Conservation (phyloP, 2,113 vertebrate species). For the Eira barbara region DNA sequence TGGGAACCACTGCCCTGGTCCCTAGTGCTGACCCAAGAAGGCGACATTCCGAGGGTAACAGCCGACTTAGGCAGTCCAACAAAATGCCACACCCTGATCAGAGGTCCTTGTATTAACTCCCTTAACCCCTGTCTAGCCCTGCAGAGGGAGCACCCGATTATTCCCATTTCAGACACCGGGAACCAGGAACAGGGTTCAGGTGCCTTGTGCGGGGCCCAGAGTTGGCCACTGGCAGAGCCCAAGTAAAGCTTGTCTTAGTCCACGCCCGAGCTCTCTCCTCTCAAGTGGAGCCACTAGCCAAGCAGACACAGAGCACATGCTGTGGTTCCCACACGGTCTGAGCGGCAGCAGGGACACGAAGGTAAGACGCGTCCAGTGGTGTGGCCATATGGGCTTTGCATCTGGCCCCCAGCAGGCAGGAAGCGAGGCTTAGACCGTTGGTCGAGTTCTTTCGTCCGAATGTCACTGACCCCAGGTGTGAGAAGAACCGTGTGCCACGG, state of each 20-base stretch:
- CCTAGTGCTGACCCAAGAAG: not conserved
- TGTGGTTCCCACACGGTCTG: not conserved
- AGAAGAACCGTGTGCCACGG: not conserved
- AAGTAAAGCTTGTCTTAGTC: not conserved
- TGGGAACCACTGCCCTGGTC: not conserved
- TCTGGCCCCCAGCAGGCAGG: not conserved
- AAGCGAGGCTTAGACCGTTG: not conserved
- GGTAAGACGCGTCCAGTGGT: not conserved
- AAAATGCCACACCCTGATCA: not conserved
- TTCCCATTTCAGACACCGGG: not conserved
- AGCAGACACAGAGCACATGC: not conserved
- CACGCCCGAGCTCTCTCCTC: not conserved
- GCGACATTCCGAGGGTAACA: not conserved
- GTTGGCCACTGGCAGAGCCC: not conserved
- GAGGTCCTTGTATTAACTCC: not conserved
- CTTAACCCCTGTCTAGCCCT: not conserved
- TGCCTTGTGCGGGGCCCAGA: not conserved
- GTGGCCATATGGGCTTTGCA: too few relatives aligned
- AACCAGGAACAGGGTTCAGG: not conserved
- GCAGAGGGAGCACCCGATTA: not conserved
- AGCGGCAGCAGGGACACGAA: not conserved
- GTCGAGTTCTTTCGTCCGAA: not conserved
- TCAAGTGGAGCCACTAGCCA: not conserved
- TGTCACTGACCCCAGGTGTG: not conserved
- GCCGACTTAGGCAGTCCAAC: not conserved